phyloP scores from a whole-genome alignment of 1,140 invertebrate species.

The Arion vulgaris region DNA sequence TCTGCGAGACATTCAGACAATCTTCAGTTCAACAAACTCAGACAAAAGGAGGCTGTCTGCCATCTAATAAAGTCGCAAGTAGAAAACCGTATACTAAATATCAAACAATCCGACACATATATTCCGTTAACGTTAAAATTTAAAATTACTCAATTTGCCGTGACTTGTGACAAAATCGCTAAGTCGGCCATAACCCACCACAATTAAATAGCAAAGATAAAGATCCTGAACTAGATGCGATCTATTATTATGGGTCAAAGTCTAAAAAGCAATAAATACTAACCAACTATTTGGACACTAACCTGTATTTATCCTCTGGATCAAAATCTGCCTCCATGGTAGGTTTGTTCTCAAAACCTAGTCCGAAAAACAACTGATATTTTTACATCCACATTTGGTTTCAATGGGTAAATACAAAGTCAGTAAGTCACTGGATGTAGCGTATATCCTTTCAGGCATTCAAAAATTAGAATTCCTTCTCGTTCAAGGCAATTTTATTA shows the following conservation, averaged over 20 bases:
- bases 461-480: conserved; percentile 1
- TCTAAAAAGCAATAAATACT: not conserved
- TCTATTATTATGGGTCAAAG: not conserved
- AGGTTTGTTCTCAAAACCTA: not conserved
- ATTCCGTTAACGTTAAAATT: too few species aligned
- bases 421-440: not conserved
- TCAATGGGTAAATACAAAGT: not conserved
- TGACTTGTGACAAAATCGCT: too few species aligned
- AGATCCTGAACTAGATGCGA: too few species aligned
- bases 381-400: conserved; percentile 11
- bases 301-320: conserved; percentile 27
- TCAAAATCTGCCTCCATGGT: conserved; percentile 30
- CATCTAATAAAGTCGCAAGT: too few species aligned
- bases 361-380: not conserved
- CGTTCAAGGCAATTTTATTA: not conserved
- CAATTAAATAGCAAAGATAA: too few species aligned
- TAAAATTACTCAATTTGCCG: too few species aligned
- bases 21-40: too few species aligned
- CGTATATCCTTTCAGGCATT: not conserved
- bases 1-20: too few species aligned
- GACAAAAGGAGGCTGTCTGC: too few species aligned
- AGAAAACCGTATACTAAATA: too few species aligned
- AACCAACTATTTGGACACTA: not conserved
- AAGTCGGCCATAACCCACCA: too few species aligned
- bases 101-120: too few species aligned